Base-by-base conservation (phyloP, 2,113 vertebrate genomes). In the Bos indicus region DNA sequence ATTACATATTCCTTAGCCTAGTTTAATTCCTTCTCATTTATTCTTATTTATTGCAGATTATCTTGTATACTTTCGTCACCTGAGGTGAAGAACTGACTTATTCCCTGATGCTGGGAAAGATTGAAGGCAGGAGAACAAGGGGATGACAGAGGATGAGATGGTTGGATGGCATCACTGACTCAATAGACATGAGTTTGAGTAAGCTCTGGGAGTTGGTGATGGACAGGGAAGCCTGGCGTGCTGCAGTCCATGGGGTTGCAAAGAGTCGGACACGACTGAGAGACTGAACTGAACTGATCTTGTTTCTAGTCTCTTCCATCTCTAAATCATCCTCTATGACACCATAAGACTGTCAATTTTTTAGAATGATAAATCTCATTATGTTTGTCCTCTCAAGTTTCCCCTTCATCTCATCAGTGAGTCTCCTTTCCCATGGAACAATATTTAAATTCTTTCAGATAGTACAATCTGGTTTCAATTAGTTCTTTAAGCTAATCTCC, bases 141-240 rank as follows among this genome's bases (percentile, higher is more conserved):
- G 62, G 62, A 67, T n/a, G 33, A 67, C 33, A 10, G 62, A n/a
- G 33, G 33, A 67, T 67, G 33, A 67, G 62, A 67, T n/a, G 62
- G 15, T n/a, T n/a, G 16, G 33, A 19, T n/a, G 62, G 33, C 33
- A 67, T 67, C 33, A 67, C 62, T 3, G 3, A 33, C 62, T n/a
- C 0, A 1, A 64, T 4, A n/a, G 30, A 64, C 62, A n/a, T 0
- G 15, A n/a, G 62, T 64, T n/a, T 64, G 62, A 17, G 30, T 64
- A 64, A 64, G 2, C 7, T 64, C 30, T 64, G 62, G 62, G 30
- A 64, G 62, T n/a, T 64, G 62, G 7, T 33, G 15, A 64, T 64
- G 30, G 62, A 64, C 62, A 64, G 30, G 30, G 62, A 64, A 17
- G 62, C 15, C 62, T n/a, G 7, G 15, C 7, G 0, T 64, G 30